A percentile compares a stretch with the other conserved stretches of the same genome.
phyloP scores from a whole-genome alignment of 2,888 invertebrate species.

The Euphydryas editha region DNA sequence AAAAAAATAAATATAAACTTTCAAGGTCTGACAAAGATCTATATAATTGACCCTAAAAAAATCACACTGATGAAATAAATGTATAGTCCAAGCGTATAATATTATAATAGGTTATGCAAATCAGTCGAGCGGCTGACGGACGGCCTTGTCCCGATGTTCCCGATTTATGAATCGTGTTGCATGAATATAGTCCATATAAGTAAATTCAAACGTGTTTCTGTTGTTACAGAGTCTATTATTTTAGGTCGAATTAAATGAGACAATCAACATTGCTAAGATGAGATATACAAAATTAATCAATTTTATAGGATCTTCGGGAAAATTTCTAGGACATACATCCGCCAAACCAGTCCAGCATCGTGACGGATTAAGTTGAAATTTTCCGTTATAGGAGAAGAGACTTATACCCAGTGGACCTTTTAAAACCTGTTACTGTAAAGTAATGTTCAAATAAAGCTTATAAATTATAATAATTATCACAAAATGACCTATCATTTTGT shows the following conservation, averaged over 20 bases:
- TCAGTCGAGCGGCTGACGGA: slow-evolving; percentile 27
- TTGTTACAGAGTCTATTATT: slow-evolving; percentile 14
- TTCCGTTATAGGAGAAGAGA: too few species aligned
- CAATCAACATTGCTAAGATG: not conserved
- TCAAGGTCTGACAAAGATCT: not conserved
- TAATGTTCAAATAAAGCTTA: not conserved
- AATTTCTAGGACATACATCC: not conserved
- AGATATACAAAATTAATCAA: not conserved
- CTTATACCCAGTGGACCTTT: too few species aligned
- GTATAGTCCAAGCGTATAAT: slow-evolving; percentile 24
- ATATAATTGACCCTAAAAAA: not conserved
- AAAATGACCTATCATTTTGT: not conserved
- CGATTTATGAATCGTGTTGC: slow-evolving; percentile 34
- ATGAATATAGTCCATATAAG: slow-evolving; percentile 36
- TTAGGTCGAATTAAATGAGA: not conserved
- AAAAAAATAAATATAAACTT: too few species aligned
- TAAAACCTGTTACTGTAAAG: too few species aligned
- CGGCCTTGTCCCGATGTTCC: slow-evolving; percentile 40
- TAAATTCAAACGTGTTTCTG: slow-evolving; percentile 24
- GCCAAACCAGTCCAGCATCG: too few species aligned
- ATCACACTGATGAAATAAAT: slow-evolving; percentile 18
- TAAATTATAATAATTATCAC: not conserved
- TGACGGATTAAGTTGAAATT: too few species aligned
- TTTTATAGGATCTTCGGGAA: not conserved
- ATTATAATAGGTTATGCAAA: slow-evolving; percentile 25